phyloP scores from a whole-genome alignment of 2,113 vertebrate genomes.

The Lampris incognitus region DNA sequence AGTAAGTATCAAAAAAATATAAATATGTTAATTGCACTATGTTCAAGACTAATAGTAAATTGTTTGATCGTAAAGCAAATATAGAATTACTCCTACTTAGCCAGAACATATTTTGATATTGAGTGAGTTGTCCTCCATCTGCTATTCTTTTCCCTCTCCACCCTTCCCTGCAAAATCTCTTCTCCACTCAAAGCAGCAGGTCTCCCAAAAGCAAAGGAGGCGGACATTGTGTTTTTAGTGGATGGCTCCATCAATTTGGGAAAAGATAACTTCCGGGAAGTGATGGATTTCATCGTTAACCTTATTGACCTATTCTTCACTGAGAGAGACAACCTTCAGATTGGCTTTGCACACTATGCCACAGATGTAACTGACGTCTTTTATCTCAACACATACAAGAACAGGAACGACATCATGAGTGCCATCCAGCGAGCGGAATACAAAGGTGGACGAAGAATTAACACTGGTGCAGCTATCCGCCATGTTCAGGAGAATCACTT shows the following conservation, averaged over 20 bases:
- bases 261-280: constrained; percentile 84
- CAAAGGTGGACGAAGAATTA: constrained; percentile 88
- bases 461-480: constrained; percentile 87
- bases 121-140: background rate
- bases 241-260: constrained; percentile 95
- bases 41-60: background rate
- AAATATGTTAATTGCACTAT: background rate
- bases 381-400: constrained; percentile 87
- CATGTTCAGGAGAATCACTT: constrained; percentile 89
- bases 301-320: constrained; percentile 89
- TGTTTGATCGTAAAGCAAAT: background rate
- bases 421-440: constrained; percentile 87
- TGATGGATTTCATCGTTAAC: constrained; percentile 86
- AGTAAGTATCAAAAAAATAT: constrained; percentile 64
- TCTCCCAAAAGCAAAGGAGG: constrained; percentile 80
- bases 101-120: background rate
- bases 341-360: constrained; percentile 92
- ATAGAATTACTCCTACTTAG: background rate
- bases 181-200: constrained; percentile 30
- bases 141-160: background rate
- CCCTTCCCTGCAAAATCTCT: background rate
- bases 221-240: constrained; percentile 95
- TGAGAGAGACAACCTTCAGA: constrained; percentile 85
- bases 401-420: constrained; percentile 84
- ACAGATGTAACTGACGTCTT: constrained; percentile 91